Conservation (phyloP, 2,113 vertebrate genomes). For the Pygoscelis antarcticus region DNA sequence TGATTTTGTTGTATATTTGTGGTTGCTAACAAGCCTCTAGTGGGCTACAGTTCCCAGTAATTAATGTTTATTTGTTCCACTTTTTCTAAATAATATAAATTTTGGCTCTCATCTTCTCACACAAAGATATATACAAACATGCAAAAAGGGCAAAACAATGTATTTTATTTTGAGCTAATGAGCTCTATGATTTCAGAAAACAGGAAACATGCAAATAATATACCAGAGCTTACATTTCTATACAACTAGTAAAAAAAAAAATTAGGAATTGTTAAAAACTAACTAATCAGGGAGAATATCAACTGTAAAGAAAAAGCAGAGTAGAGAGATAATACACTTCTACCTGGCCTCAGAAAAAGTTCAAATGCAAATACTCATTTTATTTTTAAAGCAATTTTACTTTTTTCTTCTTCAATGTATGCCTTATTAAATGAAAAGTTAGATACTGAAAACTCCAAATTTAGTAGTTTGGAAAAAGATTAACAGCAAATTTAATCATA, state of each 20-base stretch:
- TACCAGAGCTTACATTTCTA: background rate
- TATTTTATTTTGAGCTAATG: constrained; percentile 7
- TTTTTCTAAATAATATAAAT: background rate
- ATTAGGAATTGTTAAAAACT: background rate
- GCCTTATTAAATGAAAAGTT: background rate
- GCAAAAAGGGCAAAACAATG: background rate
- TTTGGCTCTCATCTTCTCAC: background rate
- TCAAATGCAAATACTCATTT: background rate
- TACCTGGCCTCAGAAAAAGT: background rate
- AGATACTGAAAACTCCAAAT: background rate
- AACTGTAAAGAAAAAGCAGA: background rate
- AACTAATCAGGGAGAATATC: background rate
- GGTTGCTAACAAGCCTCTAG: background rate
- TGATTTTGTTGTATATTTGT: background rate
- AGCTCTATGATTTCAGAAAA: background rate
- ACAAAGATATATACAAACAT: background rate
- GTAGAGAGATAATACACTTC: background rate
- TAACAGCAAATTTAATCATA: background rate
- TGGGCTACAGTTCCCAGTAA: background rate
- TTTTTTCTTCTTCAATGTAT: background rate
- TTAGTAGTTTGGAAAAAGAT: background rate
- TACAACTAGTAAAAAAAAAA: background rate
- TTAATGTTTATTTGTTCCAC: constrained; percentile 6
- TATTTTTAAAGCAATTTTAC: background rate
- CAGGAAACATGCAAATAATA: background rate